These are phyloP conservation scores for Lordiphosa fenestrarum DNA, from an alignment of 2,888 invertebrate species.

Conservation along the genomic window DNA sequence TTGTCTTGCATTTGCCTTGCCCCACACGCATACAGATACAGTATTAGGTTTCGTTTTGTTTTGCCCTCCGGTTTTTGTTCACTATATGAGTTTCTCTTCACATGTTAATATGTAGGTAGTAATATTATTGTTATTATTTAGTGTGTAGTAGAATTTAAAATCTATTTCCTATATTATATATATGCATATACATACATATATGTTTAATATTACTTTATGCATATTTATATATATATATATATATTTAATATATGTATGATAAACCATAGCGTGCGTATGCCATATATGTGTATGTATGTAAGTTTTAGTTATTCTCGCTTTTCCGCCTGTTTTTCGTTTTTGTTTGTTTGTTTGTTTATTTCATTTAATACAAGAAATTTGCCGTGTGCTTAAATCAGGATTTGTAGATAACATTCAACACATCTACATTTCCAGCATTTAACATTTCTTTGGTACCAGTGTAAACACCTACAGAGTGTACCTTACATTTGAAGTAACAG, in stretches of 20 bases:
- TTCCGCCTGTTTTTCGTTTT: constrained; percentile 22
- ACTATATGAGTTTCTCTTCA: constrained; percentile 54
- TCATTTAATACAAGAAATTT: constrained; percentile 69
- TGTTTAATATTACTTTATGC: constrained; percentile 33
- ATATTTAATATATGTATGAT: constrained; percentile 39
- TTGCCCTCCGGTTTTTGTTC: constrained; percentile 27
- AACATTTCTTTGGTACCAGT: neutral
- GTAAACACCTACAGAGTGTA: too few species aligned
- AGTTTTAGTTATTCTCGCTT: constrained; percentile 22
- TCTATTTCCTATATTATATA: constrained; percentile 50
- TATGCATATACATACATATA: constrained; percentile 36
- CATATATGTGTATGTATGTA: constrained; percentile 14
- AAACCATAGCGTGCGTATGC: constrained; percentile 44
- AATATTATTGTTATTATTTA: constrained; percentile 42
- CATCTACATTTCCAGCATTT: neutral
- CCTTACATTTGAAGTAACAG: too few species aligned
- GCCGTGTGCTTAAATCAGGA: constrained; percentile 53
- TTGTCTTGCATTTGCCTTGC: constrained; percentile 30
- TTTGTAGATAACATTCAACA: too few species aligned
- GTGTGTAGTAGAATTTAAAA: constrained; percentile 59
- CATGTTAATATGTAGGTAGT: constrained; percentile 19
- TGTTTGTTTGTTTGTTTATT: constrained; percentile 27
- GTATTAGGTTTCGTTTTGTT: constrained; percentile 26
- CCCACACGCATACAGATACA: constrained; percentile 36
- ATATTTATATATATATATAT: constrained; percentile 38